Evolutionary conservation across 2,888 invertebrate genomes (phyloP), one percentile per base, ranked within the genome.

Genomic region (Microctonus aethiopoides): DNA sequence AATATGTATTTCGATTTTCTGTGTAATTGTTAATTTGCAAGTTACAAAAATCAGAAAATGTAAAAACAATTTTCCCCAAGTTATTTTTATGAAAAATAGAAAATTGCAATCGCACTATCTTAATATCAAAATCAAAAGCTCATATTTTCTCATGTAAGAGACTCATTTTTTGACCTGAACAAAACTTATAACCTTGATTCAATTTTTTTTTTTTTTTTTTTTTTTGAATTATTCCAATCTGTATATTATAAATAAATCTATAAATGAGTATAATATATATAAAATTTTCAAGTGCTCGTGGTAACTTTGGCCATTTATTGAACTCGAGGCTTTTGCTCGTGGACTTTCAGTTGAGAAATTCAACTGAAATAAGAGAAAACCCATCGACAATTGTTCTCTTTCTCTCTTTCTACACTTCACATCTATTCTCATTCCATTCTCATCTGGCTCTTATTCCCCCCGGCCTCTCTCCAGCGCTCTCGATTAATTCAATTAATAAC

Each of bases 401-500:
- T n/a, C n/a, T 46, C 46, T n/a, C 16, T 16, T n/a, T 16, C 9
- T 46, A 16, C 16, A 16, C 46, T 20, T 46, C 16, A n/a, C 16
- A 46, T 46, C 16, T 46, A 16, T 16, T 46, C 11, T 46, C 46
- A n/a, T n/a, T 6, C 9, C 16, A 16, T 16, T 46, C 46, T 7
- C 16, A n/a, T 4, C 16, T 16, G 4, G 7, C 46, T 46, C 39
- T 36, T 13, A 36, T 41, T n/a, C 16, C n/a, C 9, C n/a, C 9
- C 16, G 7, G 46, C 46, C 10, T 10, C 16, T 32, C 10, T 10
- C 32, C 1, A 4, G 34, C 51, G 32, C 34, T 64, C 54, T 54
- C 29, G 32, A 62, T 68, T 62, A 62, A 68, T 68, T 68, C 62
- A 62, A 68, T 68, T 68, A 68, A 62, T 68, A 62, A 56, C 34